Evolutionary conservation across 2,113 vertebrate species (phyloP).

Genomic region (Elephas maximus): DNA sequence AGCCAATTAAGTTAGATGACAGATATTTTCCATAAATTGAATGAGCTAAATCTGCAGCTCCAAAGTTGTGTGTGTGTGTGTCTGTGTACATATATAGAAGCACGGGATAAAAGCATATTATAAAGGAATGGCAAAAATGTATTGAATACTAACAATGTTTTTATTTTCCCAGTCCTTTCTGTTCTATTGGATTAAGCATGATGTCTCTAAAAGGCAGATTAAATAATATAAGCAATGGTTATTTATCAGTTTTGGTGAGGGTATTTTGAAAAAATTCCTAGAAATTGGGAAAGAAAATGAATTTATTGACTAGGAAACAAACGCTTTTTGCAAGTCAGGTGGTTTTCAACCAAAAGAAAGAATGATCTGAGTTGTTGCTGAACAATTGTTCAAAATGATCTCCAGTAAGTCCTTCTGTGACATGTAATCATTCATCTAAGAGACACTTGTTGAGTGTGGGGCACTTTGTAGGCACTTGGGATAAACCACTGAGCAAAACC

Average conservation of each 20-base stretch:
- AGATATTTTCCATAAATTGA: not conserved
- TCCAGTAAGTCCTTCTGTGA: not conserved
- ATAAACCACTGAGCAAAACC: not conserved
- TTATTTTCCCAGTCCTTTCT: not conserved
- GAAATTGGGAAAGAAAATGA: constrained; percentile 3
- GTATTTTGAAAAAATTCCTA: not conserved
- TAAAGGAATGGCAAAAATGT: not conserved
- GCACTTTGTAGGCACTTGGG: not conserved
- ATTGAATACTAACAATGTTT: not conserved
- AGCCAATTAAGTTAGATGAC: not conserved
- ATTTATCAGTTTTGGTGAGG: not conserved
- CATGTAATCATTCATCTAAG: not conserved
- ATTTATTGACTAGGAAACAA: not conserved
- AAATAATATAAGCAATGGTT: not conserved
- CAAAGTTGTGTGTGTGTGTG: not conserved
- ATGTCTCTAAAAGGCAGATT: not conserved
- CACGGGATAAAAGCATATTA: not conserved
- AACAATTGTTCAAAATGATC: not conserved
- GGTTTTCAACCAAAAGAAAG: not conserved
- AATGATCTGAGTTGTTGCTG: not conserved
- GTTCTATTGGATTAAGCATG: not conserved
- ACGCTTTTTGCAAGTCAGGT: not conserved
- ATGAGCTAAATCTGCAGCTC: too few relatives aligned
- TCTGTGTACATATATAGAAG: not conserved
- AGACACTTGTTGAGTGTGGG: not conserved